Percentiles rank a stretch among this genome's conserved stretches.
Conservation (phyloP, 2,888 invertebrate genomes). For the Priocnemis perturbator region DNA sequence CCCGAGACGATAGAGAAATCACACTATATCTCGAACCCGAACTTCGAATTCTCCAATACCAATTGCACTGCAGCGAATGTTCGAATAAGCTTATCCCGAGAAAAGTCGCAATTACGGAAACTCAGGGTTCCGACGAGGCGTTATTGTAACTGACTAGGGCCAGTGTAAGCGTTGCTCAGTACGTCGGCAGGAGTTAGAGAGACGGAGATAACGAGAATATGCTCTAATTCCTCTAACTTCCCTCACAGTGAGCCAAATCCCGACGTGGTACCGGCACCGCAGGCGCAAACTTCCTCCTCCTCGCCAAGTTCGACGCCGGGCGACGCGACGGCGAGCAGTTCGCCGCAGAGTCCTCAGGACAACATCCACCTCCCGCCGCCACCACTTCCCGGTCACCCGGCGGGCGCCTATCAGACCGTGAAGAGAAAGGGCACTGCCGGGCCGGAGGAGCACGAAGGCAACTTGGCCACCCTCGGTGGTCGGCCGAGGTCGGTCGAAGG, state of each 20-base stretch:
- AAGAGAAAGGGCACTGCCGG: slow-evolving; percentile 84
- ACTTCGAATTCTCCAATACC: too few relatives aligned
- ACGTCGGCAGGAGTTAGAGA: too few relatives aligned
- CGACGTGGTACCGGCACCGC: slow-evolving; percentile 88
- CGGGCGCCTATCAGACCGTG: slow-evolving; percentile 88
- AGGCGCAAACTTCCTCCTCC: slow-evolving; percentile 83
- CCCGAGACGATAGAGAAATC: too few relatives aligned
- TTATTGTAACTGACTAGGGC: too few relatives aligned
- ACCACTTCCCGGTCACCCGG: slow-evolving; percentile 89
- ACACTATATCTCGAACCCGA: too few relatives aligned
- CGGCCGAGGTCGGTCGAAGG: slow-evolving; percentile 93
- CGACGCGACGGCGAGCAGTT: slow-evolving; percentile 79
- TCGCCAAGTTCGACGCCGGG: slow-evolving; percentile 83
- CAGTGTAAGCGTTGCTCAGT: too few relatives aligned
- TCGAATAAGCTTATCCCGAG: too few relatives aligned
- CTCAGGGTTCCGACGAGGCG: too few relatives aligned
- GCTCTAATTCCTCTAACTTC: slow-evolving; percentile 16
- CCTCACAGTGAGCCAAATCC: slow-evolving; percentile 84
- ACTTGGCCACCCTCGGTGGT: slow-evolving; percentile 88
- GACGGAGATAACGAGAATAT: too few relatives aligned
- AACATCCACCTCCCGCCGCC: slow-evolving; percentile 86
- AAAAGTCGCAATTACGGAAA: too few relatives aligned
- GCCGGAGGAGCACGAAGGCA: slow-evolving; percentile 84
- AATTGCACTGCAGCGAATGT: too few relatives aligned
- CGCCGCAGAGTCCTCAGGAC: slow-evolving; percentile 78